Base-by-base conservation (phyloP, 2,797 vertebrate genomes). In the Aquila chrysaetos region DNA sequence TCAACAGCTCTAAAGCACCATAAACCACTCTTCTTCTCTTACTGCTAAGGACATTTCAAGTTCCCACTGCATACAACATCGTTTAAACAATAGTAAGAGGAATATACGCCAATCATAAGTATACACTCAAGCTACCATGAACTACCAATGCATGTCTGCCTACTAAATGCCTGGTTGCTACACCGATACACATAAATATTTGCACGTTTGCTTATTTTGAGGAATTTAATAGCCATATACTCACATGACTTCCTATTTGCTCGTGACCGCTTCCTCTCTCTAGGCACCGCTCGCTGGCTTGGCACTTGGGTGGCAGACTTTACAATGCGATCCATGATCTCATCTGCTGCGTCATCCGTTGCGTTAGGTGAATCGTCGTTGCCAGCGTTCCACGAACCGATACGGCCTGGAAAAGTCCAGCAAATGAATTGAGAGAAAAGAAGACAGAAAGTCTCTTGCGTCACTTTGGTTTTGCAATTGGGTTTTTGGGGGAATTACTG, bases 321-420 rank as follows among this genome's bases (percentile, higher is more conserved):
- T 18, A 99, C 99, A 5, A 99, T 99, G 81, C 99, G 99, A 97
- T 99, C 99, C 99, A 99, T 99, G 97, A 99, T 99, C 98, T 99
- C 99, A 90, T 99, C 99, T 1, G 99, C 99, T 3, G 99, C 98
- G 2, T 99, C 99, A 13, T 99, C 99, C 1, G 98, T 98, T 91
- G 98, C 98, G 9, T 98, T 99, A 1, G 99, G 98, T 1, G 98
- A 98, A 87, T 99, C 99, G 1, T 99, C 99, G 0, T 93, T 98
- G 88, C 98, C 97, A 80, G 98, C 91, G 2, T 98, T 99, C 99
- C 99, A 99, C 0, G 99, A 99, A 73, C 98, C 96, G 3, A 98
- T 88, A 39, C 98, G 99, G 60, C 98, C 99, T 99, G 86, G 31
- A 63, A 92, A 91, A 94, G 54, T 23, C 83, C 92, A 94, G 57